These are phyloP conservation scores for Anarrhichthys ocellatus DNA, from an alignment of 2,113 vertebrate genomes.

Conservation along the genomic window DNA sequence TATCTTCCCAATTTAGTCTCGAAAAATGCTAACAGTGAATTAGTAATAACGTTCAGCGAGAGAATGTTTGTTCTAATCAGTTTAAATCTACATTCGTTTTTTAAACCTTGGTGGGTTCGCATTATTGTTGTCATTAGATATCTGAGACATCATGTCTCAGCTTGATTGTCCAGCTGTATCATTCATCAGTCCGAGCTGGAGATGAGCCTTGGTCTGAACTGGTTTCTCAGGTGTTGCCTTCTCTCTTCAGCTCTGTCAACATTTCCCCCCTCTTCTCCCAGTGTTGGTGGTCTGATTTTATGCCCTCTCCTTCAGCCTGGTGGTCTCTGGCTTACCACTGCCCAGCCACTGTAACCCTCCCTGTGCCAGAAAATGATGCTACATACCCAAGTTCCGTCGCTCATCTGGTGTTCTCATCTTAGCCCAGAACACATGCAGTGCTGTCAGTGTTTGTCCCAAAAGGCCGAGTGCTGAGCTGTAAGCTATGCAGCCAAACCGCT, in stretches of 20 bases:
- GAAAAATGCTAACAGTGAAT: background rate
- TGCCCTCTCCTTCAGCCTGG: constrained; percentile 42
- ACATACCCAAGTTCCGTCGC: background rate
- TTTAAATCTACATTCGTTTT: background rate
- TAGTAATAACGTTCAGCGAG: background rate
- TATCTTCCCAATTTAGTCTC: too few relatives aligned
- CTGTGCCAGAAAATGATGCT: constrained; percentile 26
- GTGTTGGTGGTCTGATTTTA: constrained; percentile 63
- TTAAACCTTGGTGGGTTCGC: background rate
- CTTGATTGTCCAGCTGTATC: background rate
- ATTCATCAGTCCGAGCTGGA: background rate
- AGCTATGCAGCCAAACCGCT: constrained; percentile 2
- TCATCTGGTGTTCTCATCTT: constrained; percentile 23
- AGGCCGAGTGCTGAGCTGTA: constrained; percentile 13
- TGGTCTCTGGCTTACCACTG: constrained; percentile 55
- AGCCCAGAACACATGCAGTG: background rate
- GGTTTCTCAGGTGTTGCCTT: background rate
- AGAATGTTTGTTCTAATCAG: background rate
- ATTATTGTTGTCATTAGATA: background rate
- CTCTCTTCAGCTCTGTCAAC: constrained; percentile 21
- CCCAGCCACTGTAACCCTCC: constrained; percentile 11
- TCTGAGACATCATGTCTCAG: background rate
- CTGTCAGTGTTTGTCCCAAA: constrained; percentile 9
- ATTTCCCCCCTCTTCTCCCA: constrained; percentile 15
- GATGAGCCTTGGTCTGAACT: background rate